These are phyloP conservation scores for Dipodomys stephensi DNA, from an alignment of 2,113 vertebrate species.

Conservation along the genomic window DNA sequence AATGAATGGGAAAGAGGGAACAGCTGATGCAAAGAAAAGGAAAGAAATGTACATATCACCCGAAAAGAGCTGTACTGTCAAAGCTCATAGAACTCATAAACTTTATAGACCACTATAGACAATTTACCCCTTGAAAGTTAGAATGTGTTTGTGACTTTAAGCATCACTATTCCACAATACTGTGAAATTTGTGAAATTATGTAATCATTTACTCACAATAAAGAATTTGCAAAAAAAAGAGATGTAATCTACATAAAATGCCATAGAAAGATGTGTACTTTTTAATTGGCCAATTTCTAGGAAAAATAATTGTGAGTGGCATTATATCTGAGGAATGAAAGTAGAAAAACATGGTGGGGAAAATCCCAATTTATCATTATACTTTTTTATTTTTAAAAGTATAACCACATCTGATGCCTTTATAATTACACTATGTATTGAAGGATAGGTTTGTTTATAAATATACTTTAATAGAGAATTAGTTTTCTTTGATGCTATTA, in stretches of 20 bases:
- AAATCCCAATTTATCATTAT: not conserved
- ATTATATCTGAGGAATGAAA: not conserved
- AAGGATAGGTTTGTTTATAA: not conserved
- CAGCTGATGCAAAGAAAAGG: no score
- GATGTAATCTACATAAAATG: not conserved
- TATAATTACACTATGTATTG: slow-evolving; percentile 10
- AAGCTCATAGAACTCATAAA: no score
- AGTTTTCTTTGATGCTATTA: slow-evolving; percentile 38
- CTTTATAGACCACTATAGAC: no score
- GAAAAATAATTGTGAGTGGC: slow-evolving; percentile 14
- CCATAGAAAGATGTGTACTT: slow-evolving; percentile 23
- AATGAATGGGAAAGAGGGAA: no score
- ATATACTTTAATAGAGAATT: slow-evolving; percentile 23
- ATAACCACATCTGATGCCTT: slow-evolving; percentile 6
- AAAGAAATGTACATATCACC: no score
- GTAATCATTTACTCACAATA: no score
- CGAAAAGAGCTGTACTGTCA: no score
- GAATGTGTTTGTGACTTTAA: no score
- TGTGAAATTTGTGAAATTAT: no score
- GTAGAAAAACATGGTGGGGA: not conserved
- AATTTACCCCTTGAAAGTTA: no score
- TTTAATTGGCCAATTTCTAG: not conserved
- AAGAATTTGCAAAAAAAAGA: not conserved
- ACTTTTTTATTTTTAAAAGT: slow-evolving; percentile 1
- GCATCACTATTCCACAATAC: no score